Evolutionary conservation across 1,140 invertebrate genomes (phyloP).

Genomic region (Drosophila baimaii): DNA sequence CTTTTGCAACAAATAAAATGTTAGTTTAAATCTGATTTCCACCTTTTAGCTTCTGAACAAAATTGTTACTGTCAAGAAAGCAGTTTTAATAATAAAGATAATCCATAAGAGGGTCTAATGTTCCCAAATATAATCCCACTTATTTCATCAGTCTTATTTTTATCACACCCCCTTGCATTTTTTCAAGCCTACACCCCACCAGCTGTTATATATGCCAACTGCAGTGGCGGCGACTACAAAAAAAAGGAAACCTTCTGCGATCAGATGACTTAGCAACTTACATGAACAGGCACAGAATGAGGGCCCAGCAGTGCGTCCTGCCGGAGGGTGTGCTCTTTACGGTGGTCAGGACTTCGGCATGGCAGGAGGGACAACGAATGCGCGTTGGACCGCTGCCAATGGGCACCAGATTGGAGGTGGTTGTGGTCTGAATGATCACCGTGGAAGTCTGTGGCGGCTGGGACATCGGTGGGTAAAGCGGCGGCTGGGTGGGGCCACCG

Average conservation of each 20-base stretch:
- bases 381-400: conserved; percentile 85
- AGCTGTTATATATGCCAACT: neutral
- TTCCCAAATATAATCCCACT: no score
- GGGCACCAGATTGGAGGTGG: conserved; percentile 62
- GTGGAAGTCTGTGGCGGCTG: conserved; percentile 59
- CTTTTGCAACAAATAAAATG: no score
- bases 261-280: conserved; percentile 70
- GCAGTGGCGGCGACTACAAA: neutral
- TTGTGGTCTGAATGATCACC: conserved; percentile 85
- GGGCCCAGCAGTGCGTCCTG: conserved; percentile 87
- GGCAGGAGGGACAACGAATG: conserved; percentile 86
- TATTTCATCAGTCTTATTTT: no score
- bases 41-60: no score
- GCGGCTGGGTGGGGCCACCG: conserved; percentile 65
- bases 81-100: no score
- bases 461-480: conserved; percentile 68
- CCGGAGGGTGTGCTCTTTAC: conserved; percentile 85
- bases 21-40: no score
- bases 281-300: conserved; percentile 86
- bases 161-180: neutral
- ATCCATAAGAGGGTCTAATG: no score
- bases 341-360: conserved; percentile 85
- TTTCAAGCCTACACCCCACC: neutral
- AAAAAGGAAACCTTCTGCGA: neutral
- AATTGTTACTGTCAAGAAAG: no score